Evolutionary conservation across 1,140 invertebrate genomes (phyloP).

Genomic region (Lepidurus arcticus): DNA sequence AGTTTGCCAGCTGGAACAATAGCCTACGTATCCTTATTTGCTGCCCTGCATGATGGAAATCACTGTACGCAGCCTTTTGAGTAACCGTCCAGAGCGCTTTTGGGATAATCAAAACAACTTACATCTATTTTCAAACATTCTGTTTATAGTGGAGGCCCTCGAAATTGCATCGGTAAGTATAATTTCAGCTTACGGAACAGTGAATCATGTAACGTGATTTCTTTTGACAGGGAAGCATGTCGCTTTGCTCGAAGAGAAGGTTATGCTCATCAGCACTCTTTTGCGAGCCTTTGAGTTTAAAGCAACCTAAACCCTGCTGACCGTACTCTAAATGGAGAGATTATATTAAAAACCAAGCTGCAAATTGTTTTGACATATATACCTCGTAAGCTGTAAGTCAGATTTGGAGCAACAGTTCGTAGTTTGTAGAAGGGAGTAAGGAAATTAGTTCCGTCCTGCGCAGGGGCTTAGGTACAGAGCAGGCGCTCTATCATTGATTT

Average conservation of each 20-base stretch:
- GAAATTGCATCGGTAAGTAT: background rate
- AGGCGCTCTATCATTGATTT: constrained; percentile 21
- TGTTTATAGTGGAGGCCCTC: background rate
- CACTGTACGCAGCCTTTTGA: background rate
- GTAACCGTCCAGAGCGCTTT: background rate
- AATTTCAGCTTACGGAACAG: background rate
- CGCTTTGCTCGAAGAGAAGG: constrained; percentile 1
- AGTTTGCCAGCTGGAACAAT: background rate
- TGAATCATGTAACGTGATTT: background rate
- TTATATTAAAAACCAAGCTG: background rate
- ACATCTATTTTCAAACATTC: background rate
- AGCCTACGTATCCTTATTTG: background rate
- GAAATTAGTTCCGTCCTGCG: background rate
- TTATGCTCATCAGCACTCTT: background rate
- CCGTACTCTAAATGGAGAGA: background rate
- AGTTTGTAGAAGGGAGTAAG: background rate
- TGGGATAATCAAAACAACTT: background rate
- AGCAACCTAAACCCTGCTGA: background rate
- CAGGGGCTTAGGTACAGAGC: background rate
- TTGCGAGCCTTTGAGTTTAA: background rate
- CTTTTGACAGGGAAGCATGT: background rate
- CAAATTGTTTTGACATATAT: constrained; percentile 6
- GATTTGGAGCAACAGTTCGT: background rate
- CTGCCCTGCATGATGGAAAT: background rate
- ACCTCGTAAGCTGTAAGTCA: background rate